Evolutionary conservation across 2,888 invertebrate species (phyloP), one percentile per base, ranked within the genome.

Genomic region (Enchytraeus crypticus): DNA sequence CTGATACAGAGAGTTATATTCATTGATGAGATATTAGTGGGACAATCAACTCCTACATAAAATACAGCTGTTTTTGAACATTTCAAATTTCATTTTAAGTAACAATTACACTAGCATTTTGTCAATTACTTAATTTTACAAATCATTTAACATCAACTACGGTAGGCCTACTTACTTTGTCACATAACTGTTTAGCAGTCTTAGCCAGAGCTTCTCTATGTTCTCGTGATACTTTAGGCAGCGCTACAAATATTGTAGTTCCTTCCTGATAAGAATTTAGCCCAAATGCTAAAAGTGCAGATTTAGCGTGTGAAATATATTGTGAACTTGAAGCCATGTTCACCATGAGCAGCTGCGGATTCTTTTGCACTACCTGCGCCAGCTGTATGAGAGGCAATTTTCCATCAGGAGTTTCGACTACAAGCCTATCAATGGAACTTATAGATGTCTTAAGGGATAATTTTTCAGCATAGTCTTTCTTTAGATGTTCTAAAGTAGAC

Each of bases 221-320:
- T 76, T 97, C 95, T 75, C 88, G 88, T 0, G 96, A 95, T 0
- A 97, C 88, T 79, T 91, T 92, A 14, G 93, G 92, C 68, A 92
- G 84, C 43, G 90, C 89, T 57, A 96, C 84, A 78, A 85, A 93
- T 53, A 96, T 79, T 1, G 88, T 89, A 1, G 90, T 92, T 27
- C 92, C 92, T 75, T 96, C 95, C 78, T 92, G 92, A 76, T 95
- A 93, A 0, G 93, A 92, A 81, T 90, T 92, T 83, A 95, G 85
- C 11, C 92, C 92, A 62, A 91, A 90, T 43, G 84, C 84, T 58
- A 83, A 80, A 53, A 96, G 84, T 1, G 89, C 86, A 73, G 86
- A 85, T 32, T 92, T 71, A 5, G 88, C 88, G 66, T 85, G 84
- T 8, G 89, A 88, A 71, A 90, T 87, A 8, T 88, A 88, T 75